Percentiles rank a stretch among this genome's conserved stretches.
Evolutionary conservation across 2,888 invertebrate species (phyloP).

Genomic region (Heliconius sara): DNA sequence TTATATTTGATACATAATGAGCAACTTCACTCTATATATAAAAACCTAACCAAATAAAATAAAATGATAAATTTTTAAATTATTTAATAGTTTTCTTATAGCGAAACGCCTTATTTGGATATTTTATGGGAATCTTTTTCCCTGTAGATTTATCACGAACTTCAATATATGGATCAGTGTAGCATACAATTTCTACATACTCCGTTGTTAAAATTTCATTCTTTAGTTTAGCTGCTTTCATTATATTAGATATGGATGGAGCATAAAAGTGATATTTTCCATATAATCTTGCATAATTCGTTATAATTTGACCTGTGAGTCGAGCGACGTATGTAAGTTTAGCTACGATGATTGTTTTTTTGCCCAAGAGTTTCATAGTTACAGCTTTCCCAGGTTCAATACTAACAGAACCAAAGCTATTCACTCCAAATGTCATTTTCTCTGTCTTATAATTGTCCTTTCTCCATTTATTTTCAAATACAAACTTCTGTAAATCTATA

Average conservation of each 20-base stretch:
- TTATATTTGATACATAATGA: background rate
- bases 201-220: constrained; percentile 65
- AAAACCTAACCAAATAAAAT: background rate
- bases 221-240: constrained; percentile 62
- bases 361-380: constrained; percentile 56
- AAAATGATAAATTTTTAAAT: constrained; percentile 7
- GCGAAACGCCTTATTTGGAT: constrained; percentile 27
- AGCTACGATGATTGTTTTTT: constrained; percentile 59
- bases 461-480: constrained; percentile 62
- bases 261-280: constrained; percentile 73
- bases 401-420: constrained; percentile 52
- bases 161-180: constrained; percentile 59
- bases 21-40: background rate
- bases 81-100: constrained; percentile 18
- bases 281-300: constrained; percentile 62
- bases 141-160: constrained; percentile 59
- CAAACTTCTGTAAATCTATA: constrained; percentile 53
- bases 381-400: constrained; percentile 59
- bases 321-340: constrained; percentile 60
- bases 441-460: constrained; percentile 51
- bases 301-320: constrained; percentile 61
- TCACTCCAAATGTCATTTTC: constrained; percentile 54
- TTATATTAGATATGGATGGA: constrained; percentile 61
- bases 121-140: constrained; percentile 44
- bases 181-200: constrained; percentile 62